Percentiles rank a stretch among this genome's conserved stretches.
Conservation (phyloP, 2,888 invertebrate genomes). For the Hypomecis punctinalis region DNA sequence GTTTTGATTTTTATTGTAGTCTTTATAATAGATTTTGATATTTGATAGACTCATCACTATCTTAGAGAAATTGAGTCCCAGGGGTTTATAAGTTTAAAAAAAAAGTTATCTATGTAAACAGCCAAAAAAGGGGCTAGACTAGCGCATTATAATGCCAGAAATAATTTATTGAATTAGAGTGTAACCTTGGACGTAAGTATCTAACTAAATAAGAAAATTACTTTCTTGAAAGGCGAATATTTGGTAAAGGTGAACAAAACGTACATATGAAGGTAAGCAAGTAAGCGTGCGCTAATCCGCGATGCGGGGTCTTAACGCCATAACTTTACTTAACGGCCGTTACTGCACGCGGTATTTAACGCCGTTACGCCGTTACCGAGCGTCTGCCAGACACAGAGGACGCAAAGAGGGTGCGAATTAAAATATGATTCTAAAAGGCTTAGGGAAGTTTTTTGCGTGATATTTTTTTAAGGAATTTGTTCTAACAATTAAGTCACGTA, state of each 20-base stretch:
- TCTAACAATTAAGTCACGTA: too few relatives aligned
- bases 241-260: background rate
- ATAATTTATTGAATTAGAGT: background rate
- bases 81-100: too few relatives aligned
- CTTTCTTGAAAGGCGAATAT: background rate
- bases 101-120: too few relatives aligned
- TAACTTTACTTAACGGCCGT: slow-evolving; percentile 21
- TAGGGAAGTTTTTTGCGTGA: background rate
- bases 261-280: slow-evolving; percentile 2
- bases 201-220: background rate
- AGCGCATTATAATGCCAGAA: too few relatives aligned
- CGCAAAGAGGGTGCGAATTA: background rate
- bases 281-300: slow-evolving; percentile 24
- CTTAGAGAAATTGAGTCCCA: too few relatives aligned
- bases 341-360: slow-evolving; percentile 12
- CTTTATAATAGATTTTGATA: too few relatives aligned
- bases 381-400: slow-evolving; percentile 2
- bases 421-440: slow-evolving; percentile 1
- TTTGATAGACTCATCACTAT: too few relatives aligned
- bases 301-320: slow-evolving; percentile 5
- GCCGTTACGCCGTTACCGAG: slow-evolving; percentile 14
- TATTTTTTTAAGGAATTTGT: background rate
- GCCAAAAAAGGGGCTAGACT: too few relatives aligned
- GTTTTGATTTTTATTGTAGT: too few relatives aligned
- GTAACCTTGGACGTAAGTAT: background rate